A percentile compares a stretch with the other conserved stretches of the same genome.
Conservation (phyloP, 2,113 vertebrate species). For the Sinocyclocheilus grahami region DNA sequence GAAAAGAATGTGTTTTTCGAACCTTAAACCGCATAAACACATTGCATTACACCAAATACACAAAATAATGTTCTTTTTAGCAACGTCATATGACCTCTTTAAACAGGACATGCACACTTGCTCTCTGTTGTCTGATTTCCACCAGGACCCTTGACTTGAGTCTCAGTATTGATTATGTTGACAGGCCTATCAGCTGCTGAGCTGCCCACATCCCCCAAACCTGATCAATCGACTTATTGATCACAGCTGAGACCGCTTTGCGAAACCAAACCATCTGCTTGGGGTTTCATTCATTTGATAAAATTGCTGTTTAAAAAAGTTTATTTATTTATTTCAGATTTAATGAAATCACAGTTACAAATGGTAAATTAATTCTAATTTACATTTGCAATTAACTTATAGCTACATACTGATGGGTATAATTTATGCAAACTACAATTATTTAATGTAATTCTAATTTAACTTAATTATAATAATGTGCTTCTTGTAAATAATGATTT, state of each 20-base stretch:
- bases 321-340: too few relatives aligned
- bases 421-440: background rate
- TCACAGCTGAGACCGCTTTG: background rate
- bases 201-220: background rate
- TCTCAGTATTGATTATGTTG: slow-evolving; percentile 29
- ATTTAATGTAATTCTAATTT: background rate
- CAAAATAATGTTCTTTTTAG: too few relatives aligned
- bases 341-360: too few relatives aligned
- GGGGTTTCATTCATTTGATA: background rate
- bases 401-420: too few relatives aligned
- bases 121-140: background rate
- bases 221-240: slow-evolving; percentile 6
- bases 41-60: too few relatives aligned
- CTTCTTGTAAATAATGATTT: background rate
- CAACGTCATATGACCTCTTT: too few relatives aligned
- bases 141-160: background rate
- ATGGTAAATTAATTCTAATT: too few relatives aligned
- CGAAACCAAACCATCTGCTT: background rate
- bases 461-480: background rate
- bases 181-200: background rate
- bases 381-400: background rate
- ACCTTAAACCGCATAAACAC: too few relatives aligned
- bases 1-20: too few relatives aligned
- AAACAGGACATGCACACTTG: background rate
- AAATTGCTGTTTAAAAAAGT: too few relatives aligned